Conservation (phyloP, 2,797 vertebrate genomes). For the Spinus olivaceus region DNA sequence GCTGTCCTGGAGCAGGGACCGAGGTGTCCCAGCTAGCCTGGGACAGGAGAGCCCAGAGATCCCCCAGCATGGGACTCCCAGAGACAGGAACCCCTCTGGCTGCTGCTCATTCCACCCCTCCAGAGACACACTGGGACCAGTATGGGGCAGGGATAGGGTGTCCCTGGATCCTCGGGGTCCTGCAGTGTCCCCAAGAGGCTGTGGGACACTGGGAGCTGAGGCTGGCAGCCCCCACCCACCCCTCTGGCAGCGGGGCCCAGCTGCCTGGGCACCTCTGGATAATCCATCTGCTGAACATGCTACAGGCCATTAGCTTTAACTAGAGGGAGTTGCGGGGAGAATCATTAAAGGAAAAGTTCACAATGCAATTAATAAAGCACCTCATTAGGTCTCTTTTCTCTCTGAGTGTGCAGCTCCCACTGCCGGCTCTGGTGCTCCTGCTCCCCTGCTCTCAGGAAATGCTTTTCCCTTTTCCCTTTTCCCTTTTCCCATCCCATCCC, state of each 20-base stretch:
- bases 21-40: not conserved
- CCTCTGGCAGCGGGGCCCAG: not conserved
- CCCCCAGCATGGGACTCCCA: fast-evolving
- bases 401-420: not conserved
- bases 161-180: fast-evolving
- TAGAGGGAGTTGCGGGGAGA: conserved; percentile 41
- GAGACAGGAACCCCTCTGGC: fast-evolving
- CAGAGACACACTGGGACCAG: not conserved
- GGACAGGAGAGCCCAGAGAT: not conserved
- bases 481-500: no score
- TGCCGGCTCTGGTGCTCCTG: not conserved
- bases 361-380: conserved; percentile 55
- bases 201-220: not conserved
- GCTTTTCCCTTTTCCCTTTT: not conserved
- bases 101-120: not conserved
- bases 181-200: not conserved
- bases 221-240: not conserved
- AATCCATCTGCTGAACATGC: conserved; percentile 57
- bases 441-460: not conserved
- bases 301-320: conserved; percentile 66
- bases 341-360: conserved; percentile 53
- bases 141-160: fast-evolving
- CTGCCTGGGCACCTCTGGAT: not conserved
- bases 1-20: not conserved
- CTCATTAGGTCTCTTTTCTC: conserved; percentile 38